Base-by-base conservation (phyloP, 2,888 invertebrate species). In the Agapostemon virescens region DNA sequence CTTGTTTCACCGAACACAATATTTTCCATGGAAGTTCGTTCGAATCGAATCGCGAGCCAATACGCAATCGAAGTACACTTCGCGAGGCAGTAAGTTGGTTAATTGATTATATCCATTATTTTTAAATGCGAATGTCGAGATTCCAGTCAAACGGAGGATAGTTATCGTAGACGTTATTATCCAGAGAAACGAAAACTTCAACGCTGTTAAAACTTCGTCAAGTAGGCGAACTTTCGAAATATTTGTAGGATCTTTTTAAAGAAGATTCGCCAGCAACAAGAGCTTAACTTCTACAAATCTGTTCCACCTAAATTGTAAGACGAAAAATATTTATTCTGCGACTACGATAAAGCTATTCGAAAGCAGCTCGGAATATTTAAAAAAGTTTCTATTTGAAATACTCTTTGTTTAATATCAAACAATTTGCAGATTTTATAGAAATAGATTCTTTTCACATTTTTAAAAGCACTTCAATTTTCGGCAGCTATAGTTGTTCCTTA, bases 91-190 rank as follows among this genome's bases (percentile, higher is more conserved):
- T 2, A 63, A 63, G n/a, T 63, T 63, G 36, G n/a, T 36, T 63
- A 63, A 63, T 63, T 63, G 36, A 36, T 33, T 63, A n/a, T 36
- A 36, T 63, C 36, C n/a, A 63, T 63, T 63, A 63, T n/a, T n/a
- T 63, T 5, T n/a, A 36, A 63, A 63, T 63, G n/a, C n/a, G 13
- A 33, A 20, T n/a, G 33, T 36, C 1, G 13, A 36, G 20, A 63
- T 9, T 36, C n/a, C 4, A 63, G 36, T 33, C 13, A 11, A n/a
- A 36, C 9, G 63, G 11, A n/a, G 4, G 33, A 36, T 36, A 13
- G 36, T 61, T 61, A 36, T 11, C 33, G 36, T n/a, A n/a, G 58
- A 58, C 30, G 30, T 30, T 17, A 20, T 58, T 58, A 30, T 58
- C 17, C 30, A 7, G 36, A 11, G 36, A 3, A 33, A 63, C 63